These are phyloP conservation scores for Heliconius eleuchia DNA, from an alignment of 1,140 invertebrate species.

Conservation along the genomic window DNA sequence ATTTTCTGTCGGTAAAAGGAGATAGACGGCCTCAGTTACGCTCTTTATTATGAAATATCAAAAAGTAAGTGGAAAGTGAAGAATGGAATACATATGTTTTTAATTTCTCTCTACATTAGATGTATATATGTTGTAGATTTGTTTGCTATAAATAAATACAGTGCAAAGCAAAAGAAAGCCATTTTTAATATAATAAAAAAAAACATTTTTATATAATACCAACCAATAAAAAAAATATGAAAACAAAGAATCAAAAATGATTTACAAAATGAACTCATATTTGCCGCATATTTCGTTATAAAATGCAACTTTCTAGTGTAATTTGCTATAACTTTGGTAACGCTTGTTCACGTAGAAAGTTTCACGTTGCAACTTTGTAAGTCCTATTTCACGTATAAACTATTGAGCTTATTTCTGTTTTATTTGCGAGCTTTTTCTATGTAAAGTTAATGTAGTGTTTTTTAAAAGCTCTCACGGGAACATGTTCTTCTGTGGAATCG, in stretches of 20 bases:
- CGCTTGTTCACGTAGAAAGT: conserved; percentile 10
- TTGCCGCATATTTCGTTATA: background rate
- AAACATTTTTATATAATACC: too few species aligned
- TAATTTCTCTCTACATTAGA: too few species aligned
- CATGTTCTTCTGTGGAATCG: background rate
- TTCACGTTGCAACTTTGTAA: conserved; percentile 10
- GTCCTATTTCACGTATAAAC: conserved; percentile 13
- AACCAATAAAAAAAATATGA: background rate
- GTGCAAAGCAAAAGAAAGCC: too few species aligned
- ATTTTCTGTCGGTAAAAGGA: too few species aligned
- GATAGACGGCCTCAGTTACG: too few species aligned
- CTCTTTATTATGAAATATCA: too few species aligned
- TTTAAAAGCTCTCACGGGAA: background rate
- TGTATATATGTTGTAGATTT: too few species aligned
- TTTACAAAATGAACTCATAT: background rate
- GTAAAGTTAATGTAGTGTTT: conserved; percentile 4
- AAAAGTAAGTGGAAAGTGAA: too few species aligned
- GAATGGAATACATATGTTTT: too few species aligned
- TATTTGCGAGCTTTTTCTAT: conserved; percentile 9
- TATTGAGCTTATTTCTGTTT: conserved; percentile 14
- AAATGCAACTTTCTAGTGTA: conserved; percentile 4
- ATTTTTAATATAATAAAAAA: too few species aligned
- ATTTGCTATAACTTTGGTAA: conserved; percentile 5
- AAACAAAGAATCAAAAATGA: background rate
- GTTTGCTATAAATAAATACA: too few species aligned